A percentile compares a stretch with the other conserved stretches of the same genome.
These are phyloP conservation scores for Notarius lentiginosus DNA, from an alignment of 2,113 vertebrate genomes.

Conservation along the genomic window DNA sequence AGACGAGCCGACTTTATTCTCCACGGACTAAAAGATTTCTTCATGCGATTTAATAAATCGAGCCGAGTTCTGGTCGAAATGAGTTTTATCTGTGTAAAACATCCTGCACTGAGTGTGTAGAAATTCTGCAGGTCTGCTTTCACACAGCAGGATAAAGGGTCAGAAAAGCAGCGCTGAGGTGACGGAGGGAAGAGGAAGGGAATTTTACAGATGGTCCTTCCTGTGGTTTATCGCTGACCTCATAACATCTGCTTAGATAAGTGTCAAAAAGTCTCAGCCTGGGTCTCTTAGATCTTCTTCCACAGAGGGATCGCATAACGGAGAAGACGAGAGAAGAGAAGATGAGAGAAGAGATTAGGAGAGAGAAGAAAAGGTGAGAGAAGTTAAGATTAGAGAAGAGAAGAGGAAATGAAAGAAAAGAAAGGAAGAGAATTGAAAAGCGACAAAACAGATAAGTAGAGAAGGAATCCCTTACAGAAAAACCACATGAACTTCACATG, in stretches of 20 bases:
- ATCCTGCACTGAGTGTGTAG: neutral
- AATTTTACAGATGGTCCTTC: slow-evolving; percentile 1
- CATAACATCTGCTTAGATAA: neutral
- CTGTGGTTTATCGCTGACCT: slow-evolving; percentile 2
- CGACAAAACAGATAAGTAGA: neutral
- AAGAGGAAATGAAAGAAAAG: no score
- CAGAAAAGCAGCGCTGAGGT: neutral
- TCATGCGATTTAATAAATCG: neutral
- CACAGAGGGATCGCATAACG: neutral
- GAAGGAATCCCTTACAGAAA: neutral
- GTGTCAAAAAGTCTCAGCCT: neutral
- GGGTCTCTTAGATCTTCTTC: slow-evolving; percentile 5
- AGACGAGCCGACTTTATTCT: neutral
- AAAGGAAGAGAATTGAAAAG: no score
- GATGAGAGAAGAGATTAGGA: neutral
- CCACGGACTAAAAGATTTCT: neutral
- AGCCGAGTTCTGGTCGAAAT: neutral
- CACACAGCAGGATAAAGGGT: slow-evolving; percentile 1
- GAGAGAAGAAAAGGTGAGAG: neutral
- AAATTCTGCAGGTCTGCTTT: neutral
- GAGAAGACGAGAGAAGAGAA: no score
- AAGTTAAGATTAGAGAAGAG: neutral
- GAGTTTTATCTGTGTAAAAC: neutral
- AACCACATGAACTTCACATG: no score
- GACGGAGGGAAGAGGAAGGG: neutral